These are phyloP conservation scores for Alentia gelatinosa DNA, from an alignment of 2,888 invertebrate species.

Conservation along the genomic window DNA sequence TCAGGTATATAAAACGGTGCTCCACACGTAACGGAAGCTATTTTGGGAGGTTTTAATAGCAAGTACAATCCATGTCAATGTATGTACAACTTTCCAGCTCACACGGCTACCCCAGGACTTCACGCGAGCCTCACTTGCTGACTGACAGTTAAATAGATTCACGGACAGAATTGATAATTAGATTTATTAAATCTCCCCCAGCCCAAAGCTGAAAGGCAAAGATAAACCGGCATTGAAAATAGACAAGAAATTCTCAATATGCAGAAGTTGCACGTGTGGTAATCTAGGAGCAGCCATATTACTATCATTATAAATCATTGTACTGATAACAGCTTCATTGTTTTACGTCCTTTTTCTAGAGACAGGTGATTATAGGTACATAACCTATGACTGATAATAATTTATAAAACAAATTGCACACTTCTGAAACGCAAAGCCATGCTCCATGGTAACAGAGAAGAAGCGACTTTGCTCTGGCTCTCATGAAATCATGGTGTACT, in stretches of 20 bases:
- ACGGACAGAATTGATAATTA: neutral
- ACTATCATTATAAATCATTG: neutral
- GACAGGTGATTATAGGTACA: neutral
- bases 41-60: neutral
- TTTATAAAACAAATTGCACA: conserved; percentile 6
- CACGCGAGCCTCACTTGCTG: neutral
- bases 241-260: neutral
- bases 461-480: neutral
- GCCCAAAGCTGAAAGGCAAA: neutral
- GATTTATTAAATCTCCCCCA: too few relatives aligned
- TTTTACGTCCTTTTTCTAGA: neutral
- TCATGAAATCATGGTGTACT: conserved; percentile 3
- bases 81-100: neutral
- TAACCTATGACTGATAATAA: neutral
- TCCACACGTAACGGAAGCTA: neutral
- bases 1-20: neutral
- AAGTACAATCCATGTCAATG: neutral
- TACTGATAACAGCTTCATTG: neutral
- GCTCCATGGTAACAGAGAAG: neutral
- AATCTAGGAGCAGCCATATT: neutral
- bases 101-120: neutral
- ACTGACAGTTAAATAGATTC: neutral
- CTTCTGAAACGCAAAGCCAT: neutral
- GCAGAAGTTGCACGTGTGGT: neutral
- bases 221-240: neutral